These are phyloP conservation scores for Dipodomys merriami DNA, from an alignment of 2,113 vertebrate genomes.

Conservation along the genomic window DNA sequence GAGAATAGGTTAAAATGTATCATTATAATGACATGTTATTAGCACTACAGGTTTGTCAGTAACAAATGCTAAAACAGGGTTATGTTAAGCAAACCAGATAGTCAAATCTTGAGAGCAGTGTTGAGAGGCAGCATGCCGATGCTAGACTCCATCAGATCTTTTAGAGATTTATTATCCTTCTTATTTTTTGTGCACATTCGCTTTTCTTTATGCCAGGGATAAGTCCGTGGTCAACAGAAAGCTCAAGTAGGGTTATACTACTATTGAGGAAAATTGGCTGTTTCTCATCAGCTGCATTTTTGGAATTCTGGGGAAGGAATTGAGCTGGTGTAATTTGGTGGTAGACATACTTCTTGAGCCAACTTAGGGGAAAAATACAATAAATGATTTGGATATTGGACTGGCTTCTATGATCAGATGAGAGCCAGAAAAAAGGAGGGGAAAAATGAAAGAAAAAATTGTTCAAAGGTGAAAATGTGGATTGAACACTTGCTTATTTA, in stretches of 20 bases:
- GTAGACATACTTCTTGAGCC: background rate
- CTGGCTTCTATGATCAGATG: background rate
- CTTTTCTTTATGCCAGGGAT: background rate
- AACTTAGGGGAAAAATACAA: background rate
- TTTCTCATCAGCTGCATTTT: background rate
- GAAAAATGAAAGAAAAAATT: fast-evolving
- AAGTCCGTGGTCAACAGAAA: too few relatives aligned
- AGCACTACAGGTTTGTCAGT: background rate
- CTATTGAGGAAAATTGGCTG: background rate
- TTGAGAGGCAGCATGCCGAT: background rate
- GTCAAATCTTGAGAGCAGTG: background rate
- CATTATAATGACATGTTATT: background rate
- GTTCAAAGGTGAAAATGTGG: background rate
- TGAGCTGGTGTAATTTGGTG: background rate
- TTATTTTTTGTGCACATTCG: background rate
- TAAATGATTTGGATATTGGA: background rate
- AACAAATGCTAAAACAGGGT: background rate
- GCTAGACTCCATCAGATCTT: background rate
- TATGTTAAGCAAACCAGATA: background rate
- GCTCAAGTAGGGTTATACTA: background rate
- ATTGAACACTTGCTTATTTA: background rate
- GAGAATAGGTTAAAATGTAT: background rate
- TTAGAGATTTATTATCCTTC: background rate
- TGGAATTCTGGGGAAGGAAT: background rate
- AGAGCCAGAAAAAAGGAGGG: background rate